These are phyloP conservation scores for Patella vulgata DNA, from an alignment of 1,140 invertebrate genomes.

Conservation along the genomic window DNA sequence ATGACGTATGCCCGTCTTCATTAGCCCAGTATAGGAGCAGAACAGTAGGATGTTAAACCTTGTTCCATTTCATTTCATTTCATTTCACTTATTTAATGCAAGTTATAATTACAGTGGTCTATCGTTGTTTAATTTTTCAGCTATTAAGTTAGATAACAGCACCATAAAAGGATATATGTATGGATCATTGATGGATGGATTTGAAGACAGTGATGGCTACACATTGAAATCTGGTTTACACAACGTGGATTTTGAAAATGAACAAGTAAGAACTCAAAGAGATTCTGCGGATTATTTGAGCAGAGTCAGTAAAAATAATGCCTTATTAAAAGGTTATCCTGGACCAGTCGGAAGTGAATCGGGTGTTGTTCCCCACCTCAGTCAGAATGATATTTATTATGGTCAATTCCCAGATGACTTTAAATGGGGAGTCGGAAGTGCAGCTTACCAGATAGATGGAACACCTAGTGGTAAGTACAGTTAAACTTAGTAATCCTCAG, in stretches of 20 bases:
- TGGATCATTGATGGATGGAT: constrained; percentile 84
- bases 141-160: constrained; percentile 71
- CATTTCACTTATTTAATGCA: no score
- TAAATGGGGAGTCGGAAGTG: constrained; percentile 63
- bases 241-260: constrained; percentile 76
- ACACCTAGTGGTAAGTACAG: no score
- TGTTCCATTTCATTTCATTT: no score
- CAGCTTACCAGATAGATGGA: constrained; percentile 66
- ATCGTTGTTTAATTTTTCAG: no score
- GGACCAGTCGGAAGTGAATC: no score
- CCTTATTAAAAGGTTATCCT: constrained; percentile 27
- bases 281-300: constrained; percentile 71
- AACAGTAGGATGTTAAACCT: no score
- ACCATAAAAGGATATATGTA: constrained; percentile 76
- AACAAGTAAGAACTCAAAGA: constrained; percentile 75
- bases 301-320: constrained; percentile 49
- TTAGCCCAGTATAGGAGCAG: no score
- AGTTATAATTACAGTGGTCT: no score
- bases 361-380: background rate
- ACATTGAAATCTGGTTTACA: constrained; percentile 77
- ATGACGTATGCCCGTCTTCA: no score
- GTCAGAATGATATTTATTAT: constrained; percentile 33
- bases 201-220: constrained; percentile 76
- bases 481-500: no score
- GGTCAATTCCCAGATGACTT: constrained; percentile 63